phyloP scores from a whole-genome alignment of 2,888 invertebrate genomes.

The Anoplius nigerrimus region DNA sequence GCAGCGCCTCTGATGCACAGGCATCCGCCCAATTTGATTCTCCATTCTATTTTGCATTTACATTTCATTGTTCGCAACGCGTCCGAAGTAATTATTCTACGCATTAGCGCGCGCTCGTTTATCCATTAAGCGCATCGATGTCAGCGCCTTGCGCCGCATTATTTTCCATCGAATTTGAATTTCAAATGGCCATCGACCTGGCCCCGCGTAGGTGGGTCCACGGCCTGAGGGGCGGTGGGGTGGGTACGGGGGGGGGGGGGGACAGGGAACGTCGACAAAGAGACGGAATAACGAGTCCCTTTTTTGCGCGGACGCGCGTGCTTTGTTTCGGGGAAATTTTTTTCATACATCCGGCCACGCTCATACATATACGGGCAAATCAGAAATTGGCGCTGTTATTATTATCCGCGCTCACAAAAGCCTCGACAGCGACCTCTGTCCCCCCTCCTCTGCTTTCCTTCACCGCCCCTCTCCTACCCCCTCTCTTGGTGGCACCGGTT shows the following conservation, averaged over 20 bases:
- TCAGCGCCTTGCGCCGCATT: constrained; percentile 4
- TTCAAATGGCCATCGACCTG: constrained; percentile 8
- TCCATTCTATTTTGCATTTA: constrained; percentile 17
- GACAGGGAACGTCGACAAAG: not conserved
- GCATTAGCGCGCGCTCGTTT: constrained; percentile 28
- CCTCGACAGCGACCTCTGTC: no score
- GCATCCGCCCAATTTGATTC: constrained; percentile 15
- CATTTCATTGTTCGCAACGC: constrained; percentile 31
- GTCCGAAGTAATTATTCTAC: constrained; percentile 36
- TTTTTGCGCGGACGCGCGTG: no score
- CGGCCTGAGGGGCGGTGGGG: not conserved
- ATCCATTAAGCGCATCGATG: constrained; percentile 29
- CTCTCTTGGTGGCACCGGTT: no score
- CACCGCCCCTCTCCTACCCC: no score
- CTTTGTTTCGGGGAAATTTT: no score
- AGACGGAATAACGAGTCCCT: constrained; percentile 11
- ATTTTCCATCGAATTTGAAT: constrained; percentile 14
- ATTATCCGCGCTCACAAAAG: no score
- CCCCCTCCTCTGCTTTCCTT: no score
- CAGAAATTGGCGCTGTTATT: no score
- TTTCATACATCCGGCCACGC: no score
- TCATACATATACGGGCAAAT: no score
- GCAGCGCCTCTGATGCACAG: no score
- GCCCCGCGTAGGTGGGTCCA: not conserved
- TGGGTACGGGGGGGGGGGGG: no score